Evolutionary conservation across 1,140 invertebrate species (phyloP), one percentile per base, ranked within the genome.

Genomic region (Anastrepha obliqua): DNA sequence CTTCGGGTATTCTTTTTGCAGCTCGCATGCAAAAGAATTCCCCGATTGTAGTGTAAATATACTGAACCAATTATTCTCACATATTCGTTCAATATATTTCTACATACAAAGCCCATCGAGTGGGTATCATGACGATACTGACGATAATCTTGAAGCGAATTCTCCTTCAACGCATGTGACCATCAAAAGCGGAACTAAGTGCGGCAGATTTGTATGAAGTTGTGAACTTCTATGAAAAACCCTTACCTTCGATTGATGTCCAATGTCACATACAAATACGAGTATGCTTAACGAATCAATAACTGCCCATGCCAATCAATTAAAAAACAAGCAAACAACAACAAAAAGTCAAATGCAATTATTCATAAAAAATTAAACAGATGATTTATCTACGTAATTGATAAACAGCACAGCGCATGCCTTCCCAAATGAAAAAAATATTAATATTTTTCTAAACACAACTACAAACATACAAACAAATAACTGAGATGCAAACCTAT

Each of bases 301-400:
- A 67, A 42, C 29, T 39, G 39, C 0, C 65, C 65, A 67, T 67
- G 39, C 39, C 65, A 67, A 67, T 67, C 29, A 67, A 67, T 42
- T 42, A 67, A 67, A 8, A 64, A 64, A 42, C 39, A 39, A 39
- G 65, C n/a, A 42, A 67, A 17, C 6, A 20, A 39, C 2, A 39
- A 29, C 65, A 67, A 42, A 67, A 13, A 67, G 39, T 39, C 65
- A 20, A 29, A 67, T 67, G 29, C 20, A 42, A 42, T 67, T 67
- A 42, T 67, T 67, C 39, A 67, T 67, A 29, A 67, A 67, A 29
- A 42, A 67, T 29, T 67, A 67, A 67, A 39, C 65, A 67, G 65
- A 67, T 67, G 65, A 67, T 39, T 67, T 67, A 67, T 42, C 65
- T 6, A 29, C 65, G 65, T 29, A 67, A 67, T 67, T 67, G 65